Conservation (phyloP, 2,113 vertebrate genomes). For the Psephotus haematonotus region DNA sequence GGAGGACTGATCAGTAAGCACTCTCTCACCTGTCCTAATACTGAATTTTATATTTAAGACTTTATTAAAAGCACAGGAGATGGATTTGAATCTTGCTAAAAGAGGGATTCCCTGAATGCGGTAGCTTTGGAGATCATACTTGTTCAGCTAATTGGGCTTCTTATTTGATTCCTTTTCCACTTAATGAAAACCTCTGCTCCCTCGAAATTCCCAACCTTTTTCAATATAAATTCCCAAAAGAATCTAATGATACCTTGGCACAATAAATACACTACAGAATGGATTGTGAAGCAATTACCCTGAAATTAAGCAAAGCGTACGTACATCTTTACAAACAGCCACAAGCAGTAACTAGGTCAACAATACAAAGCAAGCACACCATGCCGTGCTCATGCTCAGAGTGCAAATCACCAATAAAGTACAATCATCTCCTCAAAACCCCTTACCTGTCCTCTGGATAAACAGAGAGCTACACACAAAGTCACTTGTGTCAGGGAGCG, state of each 20-base stretch:
- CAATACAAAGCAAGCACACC: accelerated
- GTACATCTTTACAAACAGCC: not conserved
- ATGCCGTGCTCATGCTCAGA: accelerated
- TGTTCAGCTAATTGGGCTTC: not conserved
- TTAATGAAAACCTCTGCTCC: not conserved
- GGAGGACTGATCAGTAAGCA: not conserved
- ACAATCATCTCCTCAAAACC: not conserved
- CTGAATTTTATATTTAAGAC: not conserved
- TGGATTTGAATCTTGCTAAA: not conserved
- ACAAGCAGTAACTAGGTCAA: not conserved
- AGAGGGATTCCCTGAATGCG: not conserved
- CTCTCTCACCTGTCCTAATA: not conserved
- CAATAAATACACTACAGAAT: not conserved
- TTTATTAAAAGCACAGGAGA: not conserved
- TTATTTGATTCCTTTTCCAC: not conserved
- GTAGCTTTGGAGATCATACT: not conserved
- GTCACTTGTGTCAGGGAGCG: not conserved
- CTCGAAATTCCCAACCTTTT: not conserved
- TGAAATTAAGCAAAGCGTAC: not conserved
- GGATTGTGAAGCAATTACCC: not conserved
- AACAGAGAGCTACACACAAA: not conserved
- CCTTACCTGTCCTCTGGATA: conserved; percentile 66
- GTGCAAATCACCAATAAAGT: not conserved
- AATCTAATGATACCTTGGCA: not conserved
- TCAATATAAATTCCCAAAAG: not conserved